Evolutionary conservation across 2,797 vertebrate genomes (phyloP).

Genomic region (Syndactyla subalaris): DNA sequence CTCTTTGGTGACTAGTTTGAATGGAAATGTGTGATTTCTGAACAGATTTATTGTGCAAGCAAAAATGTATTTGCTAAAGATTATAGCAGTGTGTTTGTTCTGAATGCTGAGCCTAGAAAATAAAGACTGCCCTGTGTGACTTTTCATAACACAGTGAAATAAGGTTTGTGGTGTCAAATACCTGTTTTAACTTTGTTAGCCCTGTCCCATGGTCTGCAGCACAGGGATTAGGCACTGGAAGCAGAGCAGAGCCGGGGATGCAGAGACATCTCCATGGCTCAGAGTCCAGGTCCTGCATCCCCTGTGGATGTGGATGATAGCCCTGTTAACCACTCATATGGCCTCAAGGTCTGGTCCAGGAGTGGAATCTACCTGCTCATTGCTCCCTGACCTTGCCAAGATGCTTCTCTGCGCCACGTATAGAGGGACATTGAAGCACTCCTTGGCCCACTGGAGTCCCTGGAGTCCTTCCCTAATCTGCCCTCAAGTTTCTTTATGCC

Average conservation of each 20-base stretch:
- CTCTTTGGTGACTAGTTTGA: conserved; percentile 23
- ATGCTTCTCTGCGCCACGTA: not conserved
- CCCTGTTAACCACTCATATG: accelerated
- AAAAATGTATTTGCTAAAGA: conserved; percentile 61
- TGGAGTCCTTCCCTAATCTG: not conserved
- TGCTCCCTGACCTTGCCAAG: not conserved
- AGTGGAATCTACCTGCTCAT: not conserved
- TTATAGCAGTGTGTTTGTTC: not conserved
- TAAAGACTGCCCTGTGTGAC: conserved; percentile 1
- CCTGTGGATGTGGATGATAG: not conserved
- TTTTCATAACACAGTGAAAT: not conserved
- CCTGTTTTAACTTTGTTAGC: not conserved
- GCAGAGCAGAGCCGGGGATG: not conserved
- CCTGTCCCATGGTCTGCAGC: not conserved
- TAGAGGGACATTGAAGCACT: accelerated
- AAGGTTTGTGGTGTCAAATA: not conserved
- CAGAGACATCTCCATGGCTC: not conserved
- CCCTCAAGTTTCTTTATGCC: not conserved
- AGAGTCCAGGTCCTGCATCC: not conserved
- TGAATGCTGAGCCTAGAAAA: conserved; percentile 17
- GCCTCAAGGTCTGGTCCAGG: not conserved
- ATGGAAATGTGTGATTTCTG: conserved; percentile 51
- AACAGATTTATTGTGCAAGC: conserved; percentile 56
- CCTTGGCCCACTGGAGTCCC: not conserved
- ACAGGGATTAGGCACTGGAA: not conserved